These are phyloP conservation scores for Lepetodrilus schrolli DNA, from an alignment of 2,888 invertebrate genomes.

Conservation along the genomic window DNA sequence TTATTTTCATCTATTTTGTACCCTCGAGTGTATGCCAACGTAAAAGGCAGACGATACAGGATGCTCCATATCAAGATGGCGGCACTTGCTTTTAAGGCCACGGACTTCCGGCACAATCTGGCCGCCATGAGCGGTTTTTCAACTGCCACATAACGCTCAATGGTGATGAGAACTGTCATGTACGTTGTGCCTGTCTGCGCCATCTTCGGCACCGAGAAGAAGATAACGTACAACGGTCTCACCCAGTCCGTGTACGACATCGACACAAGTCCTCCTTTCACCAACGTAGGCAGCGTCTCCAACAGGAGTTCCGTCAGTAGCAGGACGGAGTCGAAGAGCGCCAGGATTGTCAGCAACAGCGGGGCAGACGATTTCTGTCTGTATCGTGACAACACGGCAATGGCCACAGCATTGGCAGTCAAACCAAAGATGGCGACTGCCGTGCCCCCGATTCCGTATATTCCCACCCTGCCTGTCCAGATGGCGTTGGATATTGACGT, in stretches of 20 bases:
- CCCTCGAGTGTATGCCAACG: slow-evolving; percentile 37
- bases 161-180: slow-evolving; percentile 40
- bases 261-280: slow-evolving; percentile 26
- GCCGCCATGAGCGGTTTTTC: slow-evolving; percentile 39
- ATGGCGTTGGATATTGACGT: slow-evolving; percentile 22
- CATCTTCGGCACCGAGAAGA: slow-evolving; percentile 36
- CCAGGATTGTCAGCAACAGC: slow-evolving; percentile 40
- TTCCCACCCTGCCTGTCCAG: slow-evolving; percentile 34
- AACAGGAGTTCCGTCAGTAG: slow-evolving; percentile 36
- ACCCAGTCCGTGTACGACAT: slow-evolving; percentile 28
- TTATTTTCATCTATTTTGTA: slow-evolving; percentile 24
- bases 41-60: slow-evolving; percentile 37
- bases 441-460: slow-evolving; percentile 39
- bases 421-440: slow-evolving; percentile 37
- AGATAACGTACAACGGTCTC: slow-evolving; percentile 31
- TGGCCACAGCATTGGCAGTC: slow-evolving; percentile 40
- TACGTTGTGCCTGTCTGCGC: slow-evolving; percentile 38
- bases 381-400: slow-evolving; percentile 39
- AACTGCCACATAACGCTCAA: slow-evolving; percentile 44
- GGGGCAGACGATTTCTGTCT: slow-evolving; percentile 39
- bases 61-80: slow-evolving; percentile 37
- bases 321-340: slow-evolving; percentile 36
- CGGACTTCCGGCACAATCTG: slow-evolving; percentile 32
- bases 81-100: slow-evolving; percentile 31
- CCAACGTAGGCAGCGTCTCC: slow-evolving; percentile 35